Percentiles rank a stretch among this genome's conserved stretches.
Conservation (phyloP, 2,113 vertebrate genomes). For the Apteryx owenii region DNA sequence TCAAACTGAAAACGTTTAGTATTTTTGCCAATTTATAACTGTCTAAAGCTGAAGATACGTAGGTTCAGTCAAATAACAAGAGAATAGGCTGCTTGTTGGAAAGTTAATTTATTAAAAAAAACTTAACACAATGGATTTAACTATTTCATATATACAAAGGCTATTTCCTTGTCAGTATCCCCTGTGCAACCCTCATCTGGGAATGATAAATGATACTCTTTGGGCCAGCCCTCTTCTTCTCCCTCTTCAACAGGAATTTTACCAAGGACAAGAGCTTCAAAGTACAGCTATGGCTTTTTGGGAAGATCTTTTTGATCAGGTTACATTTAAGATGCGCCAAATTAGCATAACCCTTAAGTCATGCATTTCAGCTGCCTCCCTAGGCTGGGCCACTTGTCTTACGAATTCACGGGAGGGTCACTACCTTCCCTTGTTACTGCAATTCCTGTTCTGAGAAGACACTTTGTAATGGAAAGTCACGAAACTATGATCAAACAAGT, state of each 20-base stretch:
- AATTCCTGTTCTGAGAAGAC: background rate
- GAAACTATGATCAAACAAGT: background rate
- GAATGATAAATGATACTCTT: background rate
- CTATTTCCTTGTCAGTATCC: background rate
- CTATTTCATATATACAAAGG: conserved; percentile 8
- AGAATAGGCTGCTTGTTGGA: conserved; percentile 27
- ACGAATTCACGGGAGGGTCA: background rate
- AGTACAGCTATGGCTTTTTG: background rate
- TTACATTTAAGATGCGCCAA: background rate
- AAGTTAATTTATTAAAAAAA: conserved; percentile 8
- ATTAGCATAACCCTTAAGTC: background rate
- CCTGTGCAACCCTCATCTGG: background rate
- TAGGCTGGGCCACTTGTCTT: background rate
- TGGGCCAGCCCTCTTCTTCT: background rate
- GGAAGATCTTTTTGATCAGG: background rate
- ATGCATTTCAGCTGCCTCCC: background rate
- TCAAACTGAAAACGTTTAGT: conserved; percentile 57
- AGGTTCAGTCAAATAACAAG: background rate
- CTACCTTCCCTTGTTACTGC: background rate
- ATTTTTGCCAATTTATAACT: conserved; percentile 44
- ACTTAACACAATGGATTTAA: conserved; percentile 10
- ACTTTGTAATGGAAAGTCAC: background rate
- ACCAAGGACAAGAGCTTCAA: background rate
- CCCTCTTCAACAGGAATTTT: background rate
- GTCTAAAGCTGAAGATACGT: conserved; percentile 40